Evolutionary conservation across 2,888 invertebrate species (phyloP).

Genomic region (Drosophila ochracea): DNA sequence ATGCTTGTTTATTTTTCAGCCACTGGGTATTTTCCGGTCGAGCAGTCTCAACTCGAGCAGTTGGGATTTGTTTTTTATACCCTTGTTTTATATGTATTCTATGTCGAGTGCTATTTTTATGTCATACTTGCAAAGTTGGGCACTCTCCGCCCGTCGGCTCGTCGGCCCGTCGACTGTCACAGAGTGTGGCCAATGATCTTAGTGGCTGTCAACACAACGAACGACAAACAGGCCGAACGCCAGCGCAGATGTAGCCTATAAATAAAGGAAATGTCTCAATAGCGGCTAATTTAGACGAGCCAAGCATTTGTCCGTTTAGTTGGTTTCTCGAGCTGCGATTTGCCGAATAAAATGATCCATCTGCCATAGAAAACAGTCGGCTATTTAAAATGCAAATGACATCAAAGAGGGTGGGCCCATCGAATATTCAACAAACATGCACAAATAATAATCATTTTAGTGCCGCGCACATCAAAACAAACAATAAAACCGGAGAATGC

Average conservation of each 20-base stretch:
- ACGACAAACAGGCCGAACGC: constrained; percentile 6
- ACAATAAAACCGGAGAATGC: constrained; percentile 36
- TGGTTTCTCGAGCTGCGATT: constrained; percentile 16
- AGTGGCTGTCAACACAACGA: constrained; percentile 60
- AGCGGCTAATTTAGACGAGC: constrained; percentile 56
- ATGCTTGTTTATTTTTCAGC: not conserved
- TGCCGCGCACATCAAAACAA: constrained; percentile 35
- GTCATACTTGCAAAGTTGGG: constrained; percentile 71
- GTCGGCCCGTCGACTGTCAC: constrained; percentile 17
- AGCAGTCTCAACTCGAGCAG: not conserved
- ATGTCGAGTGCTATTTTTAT: constrained; percentile 62
- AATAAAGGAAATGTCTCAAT: constrained; percentile 74
- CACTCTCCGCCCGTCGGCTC: constrained; percentile 32
- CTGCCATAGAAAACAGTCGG: not conserved
- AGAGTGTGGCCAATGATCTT: constrained; percentile 72
- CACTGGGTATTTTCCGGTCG: not conserved
- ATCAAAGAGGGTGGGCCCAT: constrained; percentile 22
- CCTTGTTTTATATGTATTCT: constrained; percentile 29
- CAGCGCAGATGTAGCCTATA: constrained; percentile 61
- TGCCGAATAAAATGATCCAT: constrained; percentile 11
- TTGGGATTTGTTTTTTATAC: constrained; percentile 26
- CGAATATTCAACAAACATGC: constrained; percentile 28
- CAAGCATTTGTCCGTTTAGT: constrained; percentile 14
- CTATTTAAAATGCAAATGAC: constrained; percentile 9
- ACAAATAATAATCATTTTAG: constrained; percentile 52